Evolutionary conservation across 2,113 vertebrate species (phyloP).

Genomic region (Abramis brama): DNA sequence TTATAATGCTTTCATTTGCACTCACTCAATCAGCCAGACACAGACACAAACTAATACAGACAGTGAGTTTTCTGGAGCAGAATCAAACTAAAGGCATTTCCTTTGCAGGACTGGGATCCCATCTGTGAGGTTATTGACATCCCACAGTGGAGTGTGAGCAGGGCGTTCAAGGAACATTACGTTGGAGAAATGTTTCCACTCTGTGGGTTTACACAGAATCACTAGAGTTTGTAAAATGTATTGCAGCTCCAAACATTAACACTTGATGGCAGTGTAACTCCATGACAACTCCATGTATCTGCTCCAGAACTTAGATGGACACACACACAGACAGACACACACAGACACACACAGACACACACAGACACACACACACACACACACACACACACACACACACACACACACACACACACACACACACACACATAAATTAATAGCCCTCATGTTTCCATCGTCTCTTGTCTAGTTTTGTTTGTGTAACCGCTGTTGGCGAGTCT

Average conservation of each 20-base stretch:
- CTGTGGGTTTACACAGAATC: not conserved
- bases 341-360: too few relatives aligned
- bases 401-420: too few relatives aligned
- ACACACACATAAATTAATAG: too few relatives aligned
- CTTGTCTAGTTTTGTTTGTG: too few relatives aligned
- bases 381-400: too few relatives aligned
- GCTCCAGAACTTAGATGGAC: not conserved
- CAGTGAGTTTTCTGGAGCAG: conserved; percentile 24
- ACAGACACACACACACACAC: not conserved
- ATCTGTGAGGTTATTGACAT: conserved; percentile 45
- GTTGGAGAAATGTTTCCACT: conserved; percentile 34
- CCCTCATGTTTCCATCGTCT: too few relatives aligned
- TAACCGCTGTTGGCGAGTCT: too few relatives aligned
- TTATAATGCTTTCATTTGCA: not conserved
- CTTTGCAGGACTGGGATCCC: conserved; percentile 21
- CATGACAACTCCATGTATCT: not conserved
- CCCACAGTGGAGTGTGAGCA: not conserved
- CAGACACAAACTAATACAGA: not conserved
- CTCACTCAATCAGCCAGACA: not conserved
- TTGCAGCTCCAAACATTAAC: conserved; percentile 21
- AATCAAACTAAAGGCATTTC: conserved; percentile 40
- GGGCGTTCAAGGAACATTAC: not conserved
- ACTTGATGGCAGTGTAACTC: conserved; percentile 51
- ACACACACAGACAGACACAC: too few relatives aligned
- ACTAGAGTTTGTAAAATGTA: not conserved